Conservation (phyloP, 2,113 vertebrate genomes). For the Calonectris borealis region DNA sequence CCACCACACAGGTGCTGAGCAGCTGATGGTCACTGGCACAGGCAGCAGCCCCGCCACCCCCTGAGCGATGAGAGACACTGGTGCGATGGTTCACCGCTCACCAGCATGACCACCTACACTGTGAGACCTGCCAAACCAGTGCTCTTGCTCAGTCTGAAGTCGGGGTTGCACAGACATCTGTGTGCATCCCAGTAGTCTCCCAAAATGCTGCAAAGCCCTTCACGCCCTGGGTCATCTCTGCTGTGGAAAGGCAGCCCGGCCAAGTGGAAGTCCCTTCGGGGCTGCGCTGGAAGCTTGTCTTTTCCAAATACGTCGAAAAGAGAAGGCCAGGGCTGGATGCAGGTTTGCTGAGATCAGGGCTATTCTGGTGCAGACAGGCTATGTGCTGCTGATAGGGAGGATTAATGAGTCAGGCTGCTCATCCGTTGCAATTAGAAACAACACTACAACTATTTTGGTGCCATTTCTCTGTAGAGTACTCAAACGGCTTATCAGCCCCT, state of each 20-base stretch:
- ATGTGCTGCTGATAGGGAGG: conserved; percentile 83
- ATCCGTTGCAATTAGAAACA: conserved; percentile 90
- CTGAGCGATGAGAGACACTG: rapidly evolving
- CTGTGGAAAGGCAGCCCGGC: neutral
- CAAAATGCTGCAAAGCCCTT: rapidly evolving
- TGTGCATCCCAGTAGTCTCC: neutral
- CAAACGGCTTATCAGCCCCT: conserved; percentile 67
- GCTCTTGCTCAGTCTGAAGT: neutral
- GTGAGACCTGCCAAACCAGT: neutral
- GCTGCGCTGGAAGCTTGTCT: conserved; percentile 46
- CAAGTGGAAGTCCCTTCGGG: conserved; percentile 47
- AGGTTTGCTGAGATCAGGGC: conserved; percentile 83
- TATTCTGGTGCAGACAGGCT: conserved; percentile 87
- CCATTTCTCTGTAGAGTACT: conserved; percentile 82
- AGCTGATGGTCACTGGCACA: neutral
- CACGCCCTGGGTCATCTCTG: neutral
- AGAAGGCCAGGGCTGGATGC: conserved; percentile 59
- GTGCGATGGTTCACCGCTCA: rapidly evolving
- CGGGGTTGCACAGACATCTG: neutral
- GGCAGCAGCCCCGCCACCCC: neutral
- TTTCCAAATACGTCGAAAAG: conserved; percentile 87
- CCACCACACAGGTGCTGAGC: neutral
- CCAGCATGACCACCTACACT: rapidly evolving
- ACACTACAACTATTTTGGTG: conserved; percentile 83
- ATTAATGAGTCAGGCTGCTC: conserved; percentile 88